Evolutionary conservation across 2,888 invertebrate species (phyloP), one percentile per base, ranked within the genome.

Genomic region (Limnephilus auricula): DNA sequence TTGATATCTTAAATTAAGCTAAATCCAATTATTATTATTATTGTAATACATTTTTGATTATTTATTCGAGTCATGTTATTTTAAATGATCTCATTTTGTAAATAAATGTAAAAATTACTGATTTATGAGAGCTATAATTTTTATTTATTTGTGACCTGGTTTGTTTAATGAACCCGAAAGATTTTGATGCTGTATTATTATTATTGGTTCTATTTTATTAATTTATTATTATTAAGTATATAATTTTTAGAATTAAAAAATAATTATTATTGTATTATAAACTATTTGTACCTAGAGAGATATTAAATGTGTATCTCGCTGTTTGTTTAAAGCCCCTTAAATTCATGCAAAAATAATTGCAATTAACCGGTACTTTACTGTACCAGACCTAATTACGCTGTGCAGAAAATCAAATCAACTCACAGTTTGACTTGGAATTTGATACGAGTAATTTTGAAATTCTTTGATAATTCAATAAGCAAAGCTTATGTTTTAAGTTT

Each of bases 61-160:
- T 78, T 88, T 88, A 88, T 88, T 88, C 37, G 87, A 88, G 87
- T 88, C 87, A 88, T 88, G 78, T 88, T 88, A 78, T 37, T 88
- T 79, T 79, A 78, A 88, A 50, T 90, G 90, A 90, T 90, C 90
- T 90, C 90, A 85, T 78, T 78, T 34, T 90, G 84, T 90, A 90
- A 90, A 90, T 90, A 85, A 50, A 90, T 79, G 65, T 88, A 78
- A 37, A n/a, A 78, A 78, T 88, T 78, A 88, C 30, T 18, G 45
- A 65, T 65, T 65, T 65, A n/a, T 25, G 78, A 79, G 87, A 88
- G 87, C 78, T 78, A 88, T 88, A 65, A 88, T 65, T 65, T 65
- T 65, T 78, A 88, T 86, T 86, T 86, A 86, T 86, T 86, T 86
- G 83, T 86, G 65, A 86, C 45, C n/a, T 50, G 86, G 45, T 86